Percentiles rank a stretch among this genome's conserved stretches.
Conservation (phyloP, 2,113 vertebrate genomes). For the Misgurnus mizolepis region DNA sequence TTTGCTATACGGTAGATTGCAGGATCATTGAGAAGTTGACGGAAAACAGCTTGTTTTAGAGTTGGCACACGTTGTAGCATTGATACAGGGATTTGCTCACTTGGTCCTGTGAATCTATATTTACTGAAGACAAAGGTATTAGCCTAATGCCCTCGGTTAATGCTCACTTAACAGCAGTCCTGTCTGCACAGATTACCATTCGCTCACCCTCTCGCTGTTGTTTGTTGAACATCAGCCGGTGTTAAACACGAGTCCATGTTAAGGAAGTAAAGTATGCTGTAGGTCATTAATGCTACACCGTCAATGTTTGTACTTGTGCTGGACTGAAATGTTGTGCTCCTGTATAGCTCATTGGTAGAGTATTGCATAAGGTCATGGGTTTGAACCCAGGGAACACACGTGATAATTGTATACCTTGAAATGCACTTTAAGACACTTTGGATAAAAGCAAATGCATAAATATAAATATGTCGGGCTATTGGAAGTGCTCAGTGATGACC, state of each 20-base stretch:
- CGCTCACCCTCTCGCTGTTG: background rate
- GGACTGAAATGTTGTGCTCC: background rate
- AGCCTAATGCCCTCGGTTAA: constrained; percentile 28
- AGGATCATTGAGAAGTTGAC: constrained; percentile 24
- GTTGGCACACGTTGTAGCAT: background rate
- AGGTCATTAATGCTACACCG: background rate
- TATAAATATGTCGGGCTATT: too few species aligned
- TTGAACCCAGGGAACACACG: too few species aligned
- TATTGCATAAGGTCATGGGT: too few species aligned
- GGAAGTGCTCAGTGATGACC: constrained; percentile 16
- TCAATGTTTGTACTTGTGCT: constrained; percentile 12
- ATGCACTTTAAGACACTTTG: too few species aligned
- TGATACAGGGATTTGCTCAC: constrained; percentile 34
- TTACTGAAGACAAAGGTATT: constrained; percentile 33
- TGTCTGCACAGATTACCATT: background rate
- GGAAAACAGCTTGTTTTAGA: background rate
- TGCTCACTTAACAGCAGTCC: constrained; percentile 4
- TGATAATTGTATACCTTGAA: too few species aligned
- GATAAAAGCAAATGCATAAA: too few species aligned
- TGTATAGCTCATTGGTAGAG: too few species aligned
- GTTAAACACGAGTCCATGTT: constrained; percentile 6
- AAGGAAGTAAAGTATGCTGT: background rate
- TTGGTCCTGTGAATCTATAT: constrained; percentile 35
- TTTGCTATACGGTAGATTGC: background rate
- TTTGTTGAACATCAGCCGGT: background rate